Conservation (phyloP, 2,888 invertebrate species). For the Clanis bilineata region DNA sequence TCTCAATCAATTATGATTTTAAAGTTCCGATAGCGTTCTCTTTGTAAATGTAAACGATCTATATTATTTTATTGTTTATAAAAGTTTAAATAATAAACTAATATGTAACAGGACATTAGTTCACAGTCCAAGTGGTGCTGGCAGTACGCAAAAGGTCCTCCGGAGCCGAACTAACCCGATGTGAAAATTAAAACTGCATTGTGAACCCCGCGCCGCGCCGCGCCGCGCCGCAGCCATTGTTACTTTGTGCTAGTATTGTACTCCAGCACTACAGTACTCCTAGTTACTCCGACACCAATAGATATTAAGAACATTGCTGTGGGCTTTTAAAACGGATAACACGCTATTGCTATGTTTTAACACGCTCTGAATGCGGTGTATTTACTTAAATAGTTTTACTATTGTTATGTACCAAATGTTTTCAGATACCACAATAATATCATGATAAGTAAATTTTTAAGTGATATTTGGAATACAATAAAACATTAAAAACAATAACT, state of each 20-base stretch:
- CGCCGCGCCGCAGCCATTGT: slow-evolving; percentile 19
- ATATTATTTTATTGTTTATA: too few species aligned
- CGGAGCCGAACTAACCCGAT: slow-evolving; percentile 42
- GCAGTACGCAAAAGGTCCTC: slow-evolving; percentile 29
- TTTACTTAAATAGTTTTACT: background rate
- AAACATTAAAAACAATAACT: too few species aligned
- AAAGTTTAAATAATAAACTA: too few species aligned
- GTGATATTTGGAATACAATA: too few species aligned
- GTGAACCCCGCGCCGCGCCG: too few species aligned
- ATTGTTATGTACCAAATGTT: too few species aligned
- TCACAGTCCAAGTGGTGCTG: slow-evolving; percentile 2
- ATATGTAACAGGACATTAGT: background rate
- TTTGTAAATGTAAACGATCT: too few species aligned
- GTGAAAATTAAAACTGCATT: slow-evolving; percentile 44
- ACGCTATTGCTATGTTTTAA: background rate
- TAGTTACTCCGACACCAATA: background rate
- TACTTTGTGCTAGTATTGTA: slow-evolving; percentile 11
- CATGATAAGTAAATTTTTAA: too few species aligned
- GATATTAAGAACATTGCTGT: slow-evolving; percentile 8
- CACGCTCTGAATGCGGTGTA: background rate
- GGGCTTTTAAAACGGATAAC: background rate
- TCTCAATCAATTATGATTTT: too few species aligned
- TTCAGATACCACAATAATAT: too few species aligned
- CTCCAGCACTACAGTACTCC: background rate
- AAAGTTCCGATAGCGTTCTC: too few species aligned